Conservation (phyloP, 2,888 invertebrate species). For the Rhagophthalmus giganteus region DNA sequence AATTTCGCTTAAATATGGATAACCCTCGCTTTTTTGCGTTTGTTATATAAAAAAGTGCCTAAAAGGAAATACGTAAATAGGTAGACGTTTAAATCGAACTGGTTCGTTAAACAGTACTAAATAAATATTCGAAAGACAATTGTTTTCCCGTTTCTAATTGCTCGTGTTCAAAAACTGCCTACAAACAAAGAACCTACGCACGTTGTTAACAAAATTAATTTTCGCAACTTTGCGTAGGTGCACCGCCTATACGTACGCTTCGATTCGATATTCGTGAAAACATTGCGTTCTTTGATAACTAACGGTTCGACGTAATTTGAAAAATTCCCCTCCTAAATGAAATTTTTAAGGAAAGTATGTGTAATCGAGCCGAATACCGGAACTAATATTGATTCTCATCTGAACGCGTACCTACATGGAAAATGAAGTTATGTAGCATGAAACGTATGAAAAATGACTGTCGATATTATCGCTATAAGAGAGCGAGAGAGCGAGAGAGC, state of each 20-base stretch:
- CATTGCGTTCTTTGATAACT: not conserved
- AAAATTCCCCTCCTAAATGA: not conserved
- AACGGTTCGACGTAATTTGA: too few relatives aligned
- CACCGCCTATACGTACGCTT: not conserved
- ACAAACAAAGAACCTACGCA: not conserved
- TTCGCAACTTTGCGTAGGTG: not conserved
- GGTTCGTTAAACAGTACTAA: too few relatives aligned
- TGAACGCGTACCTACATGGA: conserved; percentile 17
- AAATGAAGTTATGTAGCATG: conserved; percentile 18
- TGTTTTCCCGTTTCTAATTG: too few relatives aligned
- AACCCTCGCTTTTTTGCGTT: too few relatives aligned
- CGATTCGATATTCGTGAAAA: not conserved
- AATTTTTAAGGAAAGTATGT: conserved; percentile 3
- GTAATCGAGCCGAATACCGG: conserved; percentile 21
- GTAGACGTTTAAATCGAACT: too few relatives aligned
- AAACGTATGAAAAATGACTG: conserved; percentile 22
- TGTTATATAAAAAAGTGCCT: too few relatives aligned
- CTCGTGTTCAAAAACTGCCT: too few relatives aligned
- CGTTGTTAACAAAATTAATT: not conserved
- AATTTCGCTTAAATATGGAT: not conserved
- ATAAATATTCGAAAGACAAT: too few relatives aligned
- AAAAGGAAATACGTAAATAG: too few relatives aligned
- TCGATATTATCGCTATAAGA: conserved; percentile 12
- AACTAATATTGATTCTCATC: conserved; percentile 23
- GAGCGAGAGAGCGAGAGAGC: too few relatives aligned